Base-by-base conservation (phyloP, 2,888 invertebrate genomes). In the Mylabris sibirica region DNA sequence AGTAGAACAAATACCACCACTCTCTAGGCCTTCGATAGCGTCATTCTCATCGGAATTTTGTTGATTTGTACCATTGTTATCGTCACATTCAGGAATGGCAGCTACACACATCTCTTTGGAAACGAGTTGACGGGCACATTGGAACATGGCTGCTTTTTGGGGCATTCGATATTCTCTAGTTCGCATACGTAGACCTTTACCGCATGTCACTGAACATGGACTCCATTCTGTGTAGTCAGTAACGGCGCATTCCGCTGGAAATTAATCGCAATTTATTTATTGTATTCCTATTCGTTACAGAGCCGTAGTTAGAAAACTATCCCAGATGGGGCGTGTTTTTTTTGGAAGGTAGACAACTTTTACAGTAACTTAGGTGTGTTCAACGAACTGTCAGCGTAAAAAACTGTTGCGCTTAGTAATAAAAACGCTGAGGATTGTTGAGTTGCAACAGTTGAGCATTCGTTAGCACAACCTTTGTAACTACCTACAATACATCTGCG, bases 21-120 rank as follows among this genome's bases (percentile, higher is more conserved):
- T 80, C 57, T 77, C 78, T 35, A 70, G 61, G 4, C 63, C 75
- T 65, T 82, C 78, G 57, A 78, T 80, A 3, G 80, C 77, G 22
- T 79, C 81, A 20, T 80, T 81, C 60, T 77, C 79, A n/a, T 63
- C 64, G 11, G 41, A 44, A 61, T 24, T 30, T 49, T 41, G 38
- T 49, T 41, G 38, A 6, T n/a, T 69, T 68, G 57, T 44, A 88
- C 90, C 17, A 89, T 80, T 5, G n/a, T 44, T 92, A 93, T 77
- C 79, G 67, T 88, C 88, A 86, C 94, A 95, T 84, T 93, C 93
- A 0, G 93, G 86, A 38, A 91, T 84, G 17, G 86, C 85, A 5
- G 95, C 93, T 49, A 93, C 93, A 82, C 97, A 98, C 93, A 96
- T 94, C 87, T 97, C 97, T 84, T 95, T 96, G 66, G 92, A 90